Conservation (phyloP, 2,797 vertebrate species). For the Gila robusta region DNA sequence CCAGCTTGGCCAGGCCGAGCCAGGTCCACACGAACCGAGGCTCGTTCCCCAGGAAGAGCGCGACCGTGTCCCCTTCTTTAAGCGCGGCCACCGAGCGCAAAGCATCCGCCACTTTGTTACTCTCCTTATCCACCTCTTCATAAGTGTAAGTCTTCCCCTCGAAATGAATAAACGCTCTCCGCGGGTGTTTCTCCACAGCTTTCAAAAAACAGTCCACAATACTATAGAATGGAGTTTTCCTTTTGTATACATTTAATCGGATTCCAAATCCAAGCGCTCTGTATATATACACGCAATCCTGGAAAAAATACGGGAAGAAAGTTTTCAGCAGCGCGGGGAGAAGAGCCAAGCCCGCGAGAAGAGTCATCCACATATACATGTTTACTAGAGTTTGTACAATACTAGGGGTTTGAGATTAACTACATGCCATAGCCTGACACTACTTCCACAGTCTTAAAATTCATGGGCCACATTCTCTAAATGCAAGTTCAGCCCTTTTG, state of each 20-base stretch:
- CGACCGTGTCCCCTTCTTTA: slow-evolving; percentile 82
- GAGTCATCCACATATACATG: slow-evolving; percentile 72
- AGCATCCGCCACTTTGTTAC: slow-evolving; percentile 81
- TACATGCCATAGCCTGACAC: slow-evolving; percentile 1
- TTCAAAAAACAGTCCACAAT: slow-evolving; percentile 79
- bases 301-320: slow-evolving; percentile 65
- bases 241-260: slow-evolving; percentile 62
- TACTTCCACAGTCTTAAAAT: slow-evolving; percentile 18
- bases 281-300: slow-evolving; percentile 70
- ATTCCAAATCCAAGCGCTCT: slow-evolving; percentile 56
- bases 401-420: background rate
- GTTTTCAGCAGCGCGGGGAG: slow-evolving; percentile 62
- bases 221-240: slow-evolving; percentile 74
- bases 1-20: slow-evolving; percentile 87
- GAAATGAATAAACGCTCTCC: slow-evolving; percentile 80
- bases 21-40: slow-evolving; percentile 84
- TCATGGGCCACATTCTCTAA: slow-evolving; percentile 6
- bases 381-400: slow-evolving; percentile 7
- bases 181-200: slow-evolving; percentile 70
- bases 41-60: slow-evolving; percentile 84
- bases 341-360: slow-evolving; percentile 68
- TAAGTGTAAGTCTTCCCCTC: slow-evolving; percentile 76
- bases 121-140: slow-evolving; percentile 78
- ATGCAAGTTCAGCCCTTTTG: slow-evolving; percentile 65
- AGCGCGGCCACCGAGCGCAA: slow-evolving; percentile 78